phyloP scores from a whole-genome alignment of 92 coral and sea anemone species.

The Umimayanthus chanpuru region DNA sequence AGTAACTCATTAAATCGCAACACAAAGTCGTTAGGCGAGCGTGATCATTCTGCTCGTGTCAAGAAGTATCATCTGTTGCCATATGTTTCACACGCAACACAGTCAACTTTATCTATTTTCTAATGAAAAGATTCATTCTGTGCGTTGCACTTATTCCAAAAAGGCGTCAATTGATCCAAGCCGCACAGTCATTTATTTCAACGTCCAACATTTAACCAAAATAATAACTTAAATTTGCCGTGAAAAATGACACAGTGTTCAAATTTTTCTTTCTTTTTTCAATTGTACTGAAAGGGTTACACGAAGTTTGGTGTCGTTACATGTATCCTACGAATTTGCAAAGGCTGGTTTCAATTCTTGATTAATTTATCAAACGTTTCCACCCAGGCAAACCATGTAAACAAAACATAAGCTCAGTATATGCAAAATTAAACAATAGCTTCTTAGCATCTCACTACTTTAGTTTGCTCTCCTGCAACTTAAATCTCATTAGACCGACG shows the following conservation, averaged over 20 bases:
- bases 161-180: neutral
- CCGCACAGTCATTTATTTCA: neutral
- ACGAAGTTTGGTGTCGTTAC: neutral
- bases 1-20: slow-evolving; percentile 6
- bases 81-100: neutral
- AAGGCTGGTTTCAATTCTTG: neutral
- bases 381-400: neutral
- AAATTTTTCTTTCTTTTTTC: neutral
- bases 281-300: neutral
- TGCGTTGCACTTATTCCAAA: neutral
- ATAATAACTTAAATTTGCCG: no score
- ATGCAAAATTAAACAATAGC: neutral
- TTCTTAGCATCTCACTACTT: neutral
- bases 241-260: neutral
- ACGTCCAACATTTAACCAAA: neutral
- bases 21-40: neutral
- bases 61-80: neutral
- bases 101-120: neutral
- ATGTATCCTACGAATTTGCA: neutral
- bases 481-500: neutral
- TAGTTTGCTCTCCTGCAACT: no score
- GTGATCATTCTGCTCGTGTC: neutral
- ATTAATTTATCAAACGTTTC: neutral
- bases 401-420: slow-evolving; percentile 6
- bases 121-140: no score